phyloP scores from a whole-genome alignment of 1,140 invertebrate species.

The Scaptodrosophila lebanonensis region DNA sequence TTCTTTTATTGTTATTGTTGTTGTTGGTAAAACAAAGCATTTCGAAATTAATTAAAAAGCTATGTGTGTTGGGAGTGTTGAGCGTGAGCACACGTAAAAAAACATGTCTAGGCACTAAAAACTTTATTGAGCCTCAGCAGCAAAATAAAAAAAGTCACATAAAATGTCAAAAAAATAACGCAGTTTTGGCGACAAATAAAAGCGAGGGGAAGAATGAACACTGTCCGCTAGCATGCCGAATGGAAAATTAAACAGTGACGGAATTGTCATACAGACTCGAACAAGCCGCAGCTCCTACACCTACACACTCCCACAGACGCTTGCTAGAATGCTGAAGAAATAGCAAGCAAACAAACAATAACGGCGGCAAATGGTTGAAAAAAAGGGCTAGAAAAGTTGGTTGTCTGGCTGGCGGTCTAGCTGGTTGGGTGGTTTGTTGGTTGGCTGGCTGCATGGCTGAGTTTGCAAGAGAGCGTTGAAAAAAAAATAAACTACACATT shows the following conservation, averaged over 20 bases:
- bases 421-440: background rate
- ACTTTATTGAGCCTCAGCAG: conserved; percentile 62
- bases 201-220: conserved; percentile 70
- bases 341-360: conserved; percentile 69
- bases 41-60: conserved; percentile 71
- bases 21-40: conserved; percentile 35
- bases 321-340: conserved; percentile 22
- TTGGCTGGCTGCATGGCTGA: conserved; percentile 9
- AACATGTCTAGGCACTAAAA: conserved; percentile 72
- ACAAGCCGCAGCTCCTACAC: conserved; percentile 40
- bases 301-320: background rate
- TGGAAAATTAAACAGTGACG: conserved; percentile 72
- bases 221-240: conserved; percentile 54
- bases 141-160: conserved; percentile 61
- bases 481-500: conserved; percentile 69
- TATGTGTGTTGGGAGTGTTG: conserved; percentile 12
- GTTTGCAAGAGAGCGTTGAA: conserved; percentile 11
- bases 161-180: conserved; percentile 54
- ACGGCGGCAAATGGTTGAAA: conserved; percentile 64
- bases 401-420: conserved; percentile 28
- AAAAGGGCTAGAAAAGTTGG: conserved; percentile 69
- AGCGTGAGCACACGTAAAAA: conserved; percentile 49
- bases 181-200: conserved; percentile 34
- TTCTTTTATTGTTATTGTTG: conserved; percentile 58
- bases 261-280: conserved; percentile 73